Evolutionary conservation across 1,140 invertebrate genomes (phyloP).

Genomic region (Papilio polyxenes): DNA sequence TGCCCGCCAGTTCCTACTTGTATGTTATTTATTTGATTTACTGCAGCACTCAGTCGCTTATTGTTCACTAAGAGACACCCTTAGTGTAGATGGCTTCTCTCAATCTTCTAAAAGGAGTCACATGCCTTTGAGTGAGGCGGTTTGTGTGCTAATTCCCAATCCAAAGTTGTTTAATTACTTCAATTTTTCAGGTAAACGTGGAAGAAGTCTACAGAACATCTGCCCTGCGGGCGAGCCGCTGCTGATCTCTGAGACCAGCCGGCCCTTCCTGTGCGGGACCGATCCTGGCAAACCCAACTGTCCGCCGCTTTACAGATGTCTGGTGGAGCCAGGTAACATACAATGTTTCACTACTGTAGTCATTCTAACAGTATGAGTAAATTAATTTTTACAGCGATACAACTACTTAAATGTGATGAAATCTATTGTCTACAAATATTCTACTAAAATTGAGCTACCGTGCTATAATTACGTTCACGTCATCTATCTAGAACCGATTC

Average conservation of each 20-base stretch:
- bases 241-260: slow-evolving; percentile 87
- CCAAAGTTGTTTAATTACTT: slow-evolving; percentile 6
- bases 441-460: slow-evolving; percentile 1
- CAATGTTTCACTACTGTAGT: neutral
- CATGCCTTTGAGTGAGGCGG: neutral
- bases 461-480: neutral
- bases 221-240: slow-evolving; percentile 90
- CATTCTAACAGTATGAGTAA: neutral
- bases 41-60: neutral
- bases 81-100: neutral
- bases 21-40: slow-evolving; percentile 71
- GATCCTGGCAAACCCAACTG: slow-evolving; percentile 90
- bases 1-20: slow-evolving; percentile 92
- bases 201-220: slow-evolving; percentile 86
- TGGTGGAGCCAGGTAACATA: slow-evolving; percentile 84
- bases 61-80: neutral
- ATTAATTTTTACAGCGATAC: too few species aligned
- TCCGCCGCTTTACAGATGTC: slow-evolving; percentile 89
- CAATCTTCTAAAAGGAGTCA: neutral
- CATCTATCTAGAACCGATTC: neutral
- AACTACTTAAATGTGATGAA: neutral
- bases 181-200: slow-evolving; percentile 83
- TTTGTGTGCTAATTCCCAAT: neutral
- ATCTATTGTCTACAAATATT: neutral
- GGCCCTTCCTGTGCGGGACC: slow-evolving; percentile 91